Evolutionary conservation across 2,888 invertebrate genomes (phyloP).

Genomic region (Melinopterus prodromus): DNA sequence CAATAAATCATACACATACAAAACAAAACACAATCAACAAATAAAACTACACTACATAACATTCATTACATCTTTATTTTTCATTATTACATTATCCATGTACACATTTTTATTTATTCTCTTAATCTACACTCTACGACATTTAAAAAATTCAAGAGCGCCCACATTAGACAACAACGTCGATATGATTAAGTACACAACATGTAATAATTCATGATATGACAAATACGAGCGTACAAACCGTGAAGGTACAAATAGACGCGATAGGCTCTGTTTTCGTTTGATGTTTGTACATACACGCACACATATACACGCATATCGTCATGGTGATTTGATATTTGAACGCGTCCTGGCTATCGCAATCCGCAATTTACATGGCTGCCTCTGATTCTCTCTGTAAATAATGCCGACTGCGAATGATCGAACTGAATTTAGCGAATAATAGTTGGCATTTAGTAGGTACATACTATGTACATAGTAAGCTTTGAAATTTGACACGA

Average conservation of each 20-base stretch:
- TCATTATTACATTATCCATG: background rate
- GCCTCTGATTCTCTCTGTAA: background rate
- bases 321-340: background rate
- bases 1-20: too few relatives aligned
- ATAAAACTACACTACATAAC: background rate
- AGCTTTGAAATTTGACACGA: background rate
- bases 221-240: background rate
- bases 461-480: background rate
- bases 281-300: background rate
- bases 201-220: background rate
- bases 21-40: background rate
- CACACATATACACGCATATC: background rate
- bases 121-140: background rate
- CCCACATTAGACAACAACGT: background rate
- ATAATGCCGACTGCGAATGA: background rate
- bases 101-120: background rate
- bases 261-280: background rate
- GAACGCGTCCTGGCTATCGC: background rate
- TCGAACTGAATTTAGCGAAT: background rate
- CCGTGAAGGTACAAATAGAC: background rate
- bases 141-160: background rate
- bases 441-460: background rate
- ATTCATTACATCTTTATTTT: background rate
- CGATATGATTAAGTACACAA: background rate
- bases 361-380: background rate